phyloP scores from a whole-genome alignment of 2,888 invertebrate genomes.

The Drosophila infuscata region DNA sequence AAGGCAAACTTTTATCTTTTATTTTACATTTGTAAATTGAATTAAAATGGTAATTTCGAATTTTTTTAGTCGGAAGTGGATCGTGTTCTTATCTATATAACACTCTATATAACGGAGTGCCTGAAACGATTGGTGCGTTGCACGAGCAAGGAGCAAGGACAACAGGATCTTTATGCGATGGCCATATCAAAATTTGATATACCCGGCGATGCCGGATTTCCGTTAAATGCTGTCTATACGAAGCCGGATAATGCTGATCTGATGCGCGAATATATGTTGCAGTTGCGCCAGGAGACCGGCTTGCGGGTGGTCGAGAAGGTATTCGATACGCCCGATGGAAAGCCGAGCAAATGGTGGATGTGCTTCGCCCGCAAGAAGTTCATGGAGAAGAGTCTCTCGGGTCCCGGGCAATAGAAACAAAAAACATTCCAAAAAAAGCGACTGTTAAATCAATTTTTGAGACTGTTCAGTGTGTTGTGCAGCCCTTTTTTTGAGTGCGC shows the following conservation, averaged over 20 bases:
- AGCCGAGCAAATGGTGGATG: constrained; percentile 99
- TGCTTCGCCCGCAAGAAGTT: constrained; percentile 99
- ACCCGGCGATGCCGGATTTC: constrained; percentile 97
- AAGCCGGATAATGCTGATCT: constrained; percentile 94
- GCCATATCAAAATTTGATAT: constrained; percentile 98
- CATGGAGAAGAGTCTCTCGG: constrained; percentile 97
- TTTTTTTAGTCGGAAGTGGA: constrained; percentile 95
- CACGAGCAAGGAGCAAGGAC: constrained; percentile 93
- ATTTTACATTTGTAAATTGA: constrained; percentile 85
- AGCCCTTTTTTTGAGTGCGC: constrained; percentile 18
- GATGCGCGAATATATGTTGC: constrained; percentile 96
- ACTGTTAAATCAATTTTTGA: constrained; percentile 29
- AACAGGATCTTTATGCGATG: constrained; percentile 98
- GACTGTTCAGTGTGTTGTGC: constrained; percentile 35
- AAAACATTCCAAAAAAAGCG: constrained; percentile 4
- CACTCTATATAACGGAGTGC: constrained; percentile 98
- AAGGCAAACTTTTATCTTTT: constrained; percentile 69
- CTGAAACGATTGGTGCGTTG: constrained; percentile 97
- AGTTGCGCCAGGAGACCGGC: constrained; percentile 98
- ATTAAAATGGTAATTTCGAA: not conserved
- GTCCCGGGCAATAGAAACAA: constrained; percentile 73
- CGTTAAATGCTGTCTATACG: constrained; percentile 97
- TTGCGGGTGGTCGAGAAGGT: constrained; percentile 95
- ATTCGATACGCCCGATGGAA: constrained; percentile 95
- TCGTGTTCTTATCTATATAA: constrained; percentile 98